Base-by-base conservation (phyloP, 1,140 invertebrate species). In the Paraescarpia echinospica region DNA sequence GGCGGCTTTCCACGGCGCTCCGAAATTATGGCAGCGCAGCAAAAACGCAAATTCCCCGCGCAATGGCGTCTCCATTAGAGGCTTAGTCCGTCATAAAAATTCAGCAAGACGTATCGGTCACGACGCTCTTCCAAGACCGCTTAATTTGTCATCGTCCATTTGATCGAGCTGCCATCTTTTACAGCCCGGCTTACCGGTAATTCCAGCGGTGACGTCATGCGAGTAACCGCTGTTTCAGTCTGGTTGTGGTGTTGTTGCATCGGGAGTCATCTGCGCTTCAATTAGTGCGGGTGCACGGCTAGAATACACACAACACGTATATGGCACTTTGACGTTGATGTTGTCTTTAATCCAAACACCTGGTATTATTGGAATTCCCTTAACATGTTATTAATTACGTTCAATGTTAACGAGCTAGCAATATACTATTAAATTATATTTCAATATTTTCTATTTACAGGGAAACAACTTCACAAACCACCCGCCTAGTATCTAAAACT, bases 31-130 rank as follows among this genome's bases (percentile, higher is more conserved):
- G 59, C 59, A 18, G 59, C 59, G 59, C 59, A 77, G 59, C 59
- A 77, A 77, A 77, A 77, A 77, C 59, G 59, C 59, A 77, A 77
- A 77, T 77, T 77, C 59, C 59, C 59, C 59, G 59, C 59, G 59
- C 59, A 77, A 77, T 77, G 59, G 59, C 59, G 59, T 77, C 59
- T 77, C 59, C 59, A 77, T 77, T 77, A 77, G 59, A 14, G 59
- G 59, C 59, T 77, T 77, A 77, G 59, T 77, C 59, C 59, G 59
- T 77, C 59, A 77, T 77, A 77, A 77, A 77, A 77, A 77, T 77
- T 77, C 59, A 77, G 59, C 59, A 77, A 77, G 59, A 77, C 59
- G 59, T 77, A 77, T 77, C 59, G 59, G 59, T 31, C 14, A 77
- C 14, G 59, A 31, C 59, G 18, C 59, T 77, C 22, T 77, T 77